These are phyloP conservation scores for Steinernema khuongi DNA, from an alignment of 1,140 invertebrate genomes.

Conservation along the genomic window DNA sequence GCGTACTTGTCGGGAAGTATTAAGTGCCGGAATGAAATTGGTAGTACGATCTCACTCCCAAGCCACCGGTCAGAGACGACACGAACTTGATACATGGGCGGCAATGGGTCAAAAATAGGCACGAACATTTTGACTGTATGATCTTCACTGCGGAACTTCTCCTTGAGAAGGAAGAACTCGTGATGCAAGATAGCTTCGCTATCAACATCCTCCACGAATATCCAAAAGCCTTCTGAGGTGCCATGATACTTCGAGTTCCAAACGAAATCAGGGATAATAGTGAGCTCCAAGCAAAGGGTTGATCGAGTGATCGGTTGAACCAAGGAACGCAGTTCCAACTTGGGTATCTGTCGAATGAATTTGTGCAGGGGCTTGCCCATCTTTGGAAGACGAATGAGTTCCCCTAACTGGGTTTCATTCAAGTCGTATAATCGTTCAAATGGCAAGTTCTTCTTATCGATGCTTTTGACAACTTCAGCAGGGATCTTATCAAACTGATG, in stretches of 20 bases:
- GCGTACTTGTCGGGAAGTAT: conserved; percentile 96
- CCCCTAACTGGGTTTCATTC: conserved; percentile 92
- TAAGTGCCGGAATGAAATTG: conserved; percentile 92
- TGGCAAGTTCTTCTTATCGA: conserved; percentile 81
- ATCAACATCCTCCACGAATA: conserved; percentile 95
- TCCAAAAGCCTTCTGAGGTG: conserved; percentile 95
- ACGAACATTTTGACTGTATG: conserved; percentile 97
- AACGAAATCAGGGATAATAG: conserved; percentile 97
- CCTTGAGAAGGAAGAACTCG: conserved; percentile 92
- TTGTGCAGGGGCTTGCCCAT: conserved; percentile 94
- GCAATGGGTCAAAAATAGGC: conserved; percentile 92
- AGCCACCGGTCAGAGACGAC: conserved; percentile 67
- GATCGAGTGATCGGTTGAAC: conserved; percentile 85
- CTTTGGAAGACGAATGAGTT: conserved; percentile 88
- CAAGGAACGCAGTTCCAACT: conserved; percentile 50
- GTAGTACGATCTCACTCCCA: conserved; percentile 81
- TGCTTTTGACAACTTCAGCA: conserved; percentile 91
- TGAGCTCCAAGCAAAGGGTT: conserved; percentile 86
- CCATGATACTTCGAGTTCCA: conserved; percentile 95
- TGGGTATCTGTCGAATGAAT: conserved; percentile 74
- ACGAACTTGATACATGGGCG: conserved; percentile 92
- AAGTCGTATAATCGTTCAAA: conserved; percentile 80
- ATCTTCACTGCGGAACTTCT: conserved; percentile 87
- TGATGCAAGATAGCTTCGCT: conserved; percentile 87
- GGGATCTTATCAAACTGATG: conserved; percentile 96